phyloP scores from a whole-genome alignment of 2,888 invertebrate species.

The Drosophila anomelani region DNA sequence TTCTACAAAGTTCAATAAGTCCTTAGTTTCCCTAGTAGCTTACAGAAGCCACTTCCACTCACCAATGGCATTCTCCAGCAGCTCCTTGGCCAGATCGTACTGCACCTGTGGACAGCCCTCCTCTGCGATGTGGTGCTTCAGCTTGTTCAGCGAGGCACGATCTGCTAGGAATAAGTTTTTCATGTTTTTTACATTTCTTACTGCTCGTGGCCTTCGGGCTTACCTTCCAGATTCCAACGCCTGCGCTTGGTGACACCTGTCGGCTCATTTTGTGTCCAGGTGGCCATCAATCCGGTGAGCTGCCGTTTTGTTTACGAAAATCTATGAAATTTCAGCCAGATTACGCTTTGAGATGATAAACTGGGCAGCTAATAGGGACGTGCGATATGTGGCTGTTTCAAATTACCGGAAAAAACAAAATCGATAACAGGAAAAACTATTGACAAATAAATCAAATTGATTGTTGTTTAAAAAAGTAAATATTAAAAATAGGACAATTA shows the following conservation, averaged over 20 bases:
- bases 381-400: background rate
- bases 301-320: conserved; percentile 53
- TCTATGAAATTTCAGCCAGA: conserved; percentile 30
- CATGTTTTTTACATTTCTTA: background rate
- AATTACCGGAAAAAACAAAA: background rate
- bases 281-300: conserved; percentile 77
- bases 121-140: conserved; percentile 90
- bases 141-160: conserved; percentile 84
- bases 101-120: conserved; percentile 96
- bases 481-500: background rate
- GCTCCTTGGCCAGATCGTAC: conserved; percentile 93
- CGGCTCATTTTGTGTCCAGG: conserved; percentile 83
- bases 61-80: conserved; percentile 92
- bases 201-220: no score
- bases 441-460: accelerated
- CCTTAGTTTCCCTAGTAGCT: background rate
- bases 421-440: no score
- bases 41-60: conserved; percentile 46
- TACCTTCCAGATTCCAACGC: conserved; percentile 85
- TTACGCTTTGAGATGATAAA: conserved; percentile 17
- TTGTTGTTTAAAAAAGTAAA: background rate
- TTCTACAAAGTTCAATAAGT: conserved; percentile 54
- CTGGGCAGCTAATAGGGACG: conserved; percentile 1
- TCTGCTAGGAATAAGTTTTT: conserved; percentile 60
- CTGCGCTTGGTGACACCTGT: conserved; percentile 78